These are phyloP conservation scores for Cromileptes altivelis DNA, from an alignment of 2,113 vertebrate species.

Conservation along the genomic window DNA sequence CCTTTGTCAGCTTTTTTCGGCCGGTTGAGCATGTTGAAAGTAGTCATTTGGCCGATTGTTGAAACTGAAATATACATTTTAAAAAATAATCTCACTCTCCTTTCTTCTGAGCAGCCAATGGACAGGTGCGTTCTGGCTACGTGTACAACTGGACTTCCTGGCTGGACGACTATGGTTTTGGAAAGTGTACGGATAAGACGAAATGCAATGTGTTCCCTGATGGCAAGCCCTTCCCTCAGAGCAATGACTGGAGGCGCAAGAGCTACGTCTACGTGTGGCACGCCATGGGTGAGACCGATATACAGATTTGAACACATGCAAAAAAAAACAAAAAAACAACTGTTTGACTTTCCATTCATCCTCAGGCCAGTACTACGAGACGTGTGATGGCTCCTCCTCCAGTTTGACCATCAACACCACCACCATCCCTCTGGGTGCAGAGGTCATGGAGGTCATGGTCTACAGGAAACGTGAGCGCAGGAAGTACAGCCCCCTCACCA, in stretches of 20 bases:
- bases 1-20: no score
- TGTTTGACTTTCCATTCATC: neutral
- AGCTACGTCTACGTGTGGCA: constrained; percentile 94
- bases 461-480: constrained; percentile 86
- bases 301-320: neutral
- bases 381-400: constrained; percentile 85
- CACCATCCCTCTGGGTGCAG: constrained; percentile 88
- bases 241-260: constrained; percentile 86
- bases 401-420: constrained; percentile 90
- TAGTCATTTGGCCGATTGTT: neutral
- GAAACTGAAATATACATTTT: neutral
- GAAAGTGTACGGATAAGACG: constrained; percentile 77
- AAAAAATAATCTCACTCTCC: neutral
- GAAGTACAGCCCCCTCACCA: constrained; percentile 85
- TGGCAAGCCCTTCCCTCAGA: constrained; percentile 89
- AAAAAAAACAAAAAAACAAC: neutral
- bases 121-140: constrained; percentile 75
- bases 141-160: constrained; percentile 93
- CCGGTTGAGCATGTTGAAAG: no score
- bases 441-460: constrained; percentile 90
- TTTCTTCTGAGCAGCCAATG: constrained; percentile 75
- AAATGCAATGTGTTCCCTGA: constrained; percentile 90
- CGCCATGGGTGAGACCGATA: constrained; percentile 86
- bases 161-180: constrained; percentile 85
- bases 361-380: constrained; percentile 92